Conservation (phyloP, 92 coral and sea anemone species). For the Desmophyllum pertusum region DNA sequence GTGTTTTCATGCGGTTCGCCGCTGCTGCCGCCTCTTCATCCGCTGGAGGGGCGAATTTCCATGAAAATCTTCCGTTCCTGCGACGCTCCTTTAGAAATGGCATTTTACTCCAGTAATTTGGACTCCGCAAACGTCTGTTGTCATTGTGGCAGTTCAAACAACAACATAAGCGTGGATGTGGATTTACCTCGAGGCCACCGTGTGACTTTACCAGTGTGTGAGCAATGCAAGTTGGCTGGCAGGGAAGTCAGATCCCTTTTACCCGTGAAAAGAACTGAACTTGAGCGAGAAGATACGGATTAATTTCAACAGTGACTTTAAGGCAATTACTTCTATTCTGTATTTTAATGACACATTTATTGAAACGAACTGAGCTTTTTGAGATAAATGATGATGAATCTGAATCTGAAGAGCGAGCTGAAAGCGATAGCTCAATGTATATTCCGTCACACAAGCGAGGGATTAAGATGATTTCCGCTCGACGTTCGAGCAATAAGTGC, state of each 20-base stretch:
- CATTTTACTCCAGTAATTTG: constrained; percentile 39
- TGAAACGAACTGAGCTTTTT: no score
- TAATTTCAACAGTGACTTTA: no score
- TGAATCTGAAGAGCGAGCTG: no score
- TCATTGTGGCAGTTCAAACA: constrained; percentile 34
- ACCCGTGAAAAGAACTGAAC: constrained; percentile 1
- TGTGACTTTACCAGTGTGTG: constrained; percentile 12
- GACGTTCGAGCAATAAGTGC: no score
- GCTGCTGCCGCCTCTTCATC: constrained; percentile 62
- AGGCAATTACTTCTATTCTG: no score
- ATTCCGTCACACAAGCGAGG: no score
- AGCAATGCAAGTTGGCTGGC: constrained; percentile 23
- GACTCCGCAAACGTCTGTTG: constrained; percentile 30
- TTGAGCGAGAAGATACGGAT: not conserved
- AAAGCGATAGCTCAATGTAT: no score
- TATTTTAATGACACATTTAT: no score
- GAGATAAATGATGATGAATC: no score
- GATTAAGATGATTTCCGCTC: no score
- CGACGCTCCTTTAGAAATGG: constrained; percentile 37
- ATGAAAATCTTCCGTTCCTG: constrained; percentile 43
- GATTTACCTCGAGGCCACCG: constrained; percentile 5
- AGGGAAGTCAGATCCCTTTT: constrained; percentile 21
- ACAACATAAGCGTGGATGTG: not conserved
- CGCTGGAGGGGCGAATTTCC: constrained; percentile 55
- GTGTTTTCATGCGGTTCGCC: constrained; percentile 71